Conservation (phyloP, 2,113 vertebrate species). For the Lasiurus cinereus region DNA sequence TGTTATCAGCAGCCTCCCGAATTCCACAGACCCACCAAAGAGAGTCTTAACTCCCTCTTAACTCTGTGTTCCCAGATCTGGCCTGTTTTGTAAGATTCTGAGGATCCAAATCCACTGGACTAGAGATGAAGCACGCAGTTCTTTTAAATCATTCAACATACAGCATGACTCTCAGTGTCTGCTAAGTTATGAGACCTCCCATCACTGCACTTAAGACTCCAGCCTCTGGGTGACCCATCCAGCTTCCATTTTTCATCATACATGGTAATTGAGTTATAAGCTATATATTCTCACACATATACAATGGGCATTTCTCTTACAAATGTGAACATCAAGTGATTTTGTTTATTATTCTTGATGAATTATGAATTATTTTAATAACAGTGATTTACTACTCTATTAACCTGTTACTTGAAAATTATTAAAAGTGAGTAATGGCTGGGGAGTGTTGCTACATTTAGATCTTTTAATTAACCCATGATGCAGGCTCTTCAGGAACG, state of each 20-base stretch:
- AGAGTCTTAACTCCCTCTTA: not conserved
- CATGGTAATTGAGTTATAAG: not conserved
- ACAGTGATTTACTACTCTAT: slow-evolving; percentile 85
- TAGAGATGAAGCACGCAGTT: not conserved
- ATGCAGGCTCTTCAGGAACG: slow-evolving; percentile 2
- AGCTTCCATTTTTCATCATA: not conserved
- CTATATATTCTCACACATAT: not conserved
- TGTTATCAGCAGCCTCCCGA: not conserved
- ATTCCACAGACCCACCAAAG: not conserved
- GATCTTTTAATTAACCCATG: not conserved
- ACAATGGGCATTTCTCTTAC: slow-evolving; percentile 9
- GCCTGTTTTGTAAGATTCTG: not conserved
- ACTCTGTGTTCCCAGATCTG: not conserved
- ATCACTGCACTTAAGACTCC: not conserved
- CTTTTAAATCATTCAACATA: not conserved
- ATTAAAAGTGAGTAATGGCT: slow-evolving; percentile 52
- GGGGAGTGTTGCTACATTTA: not conserved
- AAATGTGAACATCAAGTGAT: slow-evolving; percentile 85
- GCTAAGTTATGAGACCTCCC: not conserved
- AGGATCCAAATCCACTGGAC: not conserved
- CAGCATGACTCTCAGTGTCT: fast-evolving
- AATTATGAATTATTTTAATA: slow-evolving; percentile 87
- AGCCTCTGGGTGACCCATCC: not conserved
- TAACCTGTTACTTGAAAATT: slow-evolving; percentile 73
- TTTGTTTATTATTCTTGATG: slow-evolving; percentile 86